Conservation (phyloP, 1,140 invertebrate genomes). For the Bombus turneri region DNA sequence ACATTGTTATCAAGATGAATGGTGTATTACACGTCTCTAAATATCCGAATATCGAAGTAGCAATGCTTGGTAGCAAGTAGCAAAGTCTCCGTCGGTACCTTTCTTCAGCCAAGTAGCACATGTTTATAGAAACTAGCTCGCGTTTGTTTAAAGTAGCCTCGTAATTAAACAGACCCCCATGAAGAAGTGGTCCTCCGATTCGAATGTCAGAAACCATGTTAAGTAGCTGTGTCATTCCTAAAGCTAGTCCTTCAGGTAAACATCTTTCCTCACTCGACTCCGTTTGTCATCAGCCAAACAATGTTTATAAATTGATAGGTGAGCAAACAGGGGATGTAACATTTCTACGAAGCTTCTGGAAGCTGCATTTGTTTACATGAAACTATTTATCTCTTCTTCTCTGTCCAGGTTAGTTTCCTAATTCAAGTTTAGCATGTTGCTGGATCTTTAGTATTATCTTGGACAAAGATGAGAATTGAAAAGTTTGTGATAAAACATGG, state of each 20-base stretch:
- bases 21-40: not conserved
- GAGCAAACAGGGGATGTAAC: conserved; percentile 3
- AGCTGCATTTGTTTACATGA: too few relatives aligned
- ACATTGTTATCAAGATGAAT: not conserved
- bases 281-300: not conserved
- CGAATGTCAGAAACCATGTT: conserved; percentile 20
- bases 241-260: conserved; percentile 10
- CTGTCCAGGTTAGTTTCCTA: too few relatives aligned
- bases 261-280: conserved; percentile 8
- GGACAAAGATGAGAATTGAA: too few relatives aligned
- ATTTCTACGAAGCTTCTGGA: not conserved
- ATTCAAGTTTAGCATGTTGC: too few relatives aligned
- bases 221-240: conserved; percentile 6
- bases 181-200: conserved; percentile 43
- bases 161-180: conserved; percentile 69
- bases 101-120: conserved; percentile 25
- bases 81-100: conserved; percentile 51
- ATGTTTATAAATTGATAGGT: conserved; percentile 37
- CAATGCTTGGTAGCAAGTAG: not conserved
- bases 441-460: too few relatives aligned
- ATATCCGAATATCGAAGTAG: not conserved
- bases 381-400: not conserved
- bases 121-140: conserved; percentile 56
- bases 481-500: too few relatives aligned
- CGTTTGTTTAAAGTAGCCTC: conserved; percentile 58